Percentiles rank a stretch among this genome's conserved stretches.
Evolutionary conservation across 2,888 invertebrate species (phyloP).

Genomic region (Acronicta alni): DNA sequence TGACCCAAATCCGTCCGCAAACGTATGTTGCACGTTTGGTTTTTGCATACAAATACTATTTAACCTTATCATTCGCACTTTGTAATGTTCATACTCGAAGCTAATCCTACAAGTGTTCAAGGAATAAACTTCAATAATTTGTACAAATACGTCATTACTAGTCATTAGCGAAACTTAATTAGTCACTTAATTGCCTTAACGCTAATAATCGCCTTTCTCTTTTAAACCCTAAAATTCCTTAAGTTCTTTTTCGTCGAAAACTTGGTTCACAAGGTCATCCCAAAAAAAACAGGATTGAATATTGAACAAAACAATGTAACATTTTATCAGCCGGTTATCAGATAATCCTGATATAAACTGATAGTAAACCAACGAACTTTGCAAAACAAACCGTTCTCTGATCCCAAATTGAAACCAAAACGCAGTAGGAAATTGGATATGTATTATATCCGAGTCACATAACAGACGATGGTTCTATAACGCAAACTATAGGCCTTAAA

Average conservation of each 20-base stretch:
- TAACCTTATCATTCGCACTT: constrained; percentile 5
- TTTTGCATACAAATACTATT: constrained; percentile 23
- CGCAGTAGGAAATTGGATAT: no score
- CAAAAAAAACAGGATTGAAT: background rate
- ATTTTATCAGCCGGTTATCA: background rate
- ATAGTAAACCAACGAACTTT: background rate
- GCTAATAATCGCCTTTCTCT: constrained; percentile 9
- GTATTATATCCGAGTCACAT: no score
- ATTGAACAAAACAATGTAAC: background rate
- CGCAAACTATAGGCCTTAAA: background rate
- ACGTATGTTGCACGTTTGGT: constrained; percentile 28
- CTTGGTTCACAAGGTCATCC: background rate
- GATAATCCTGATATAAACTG: background rate
- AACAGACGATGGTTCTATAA: background rate
- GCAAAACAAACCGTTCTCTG: background rate
- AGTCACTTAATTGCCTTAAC: constrained; percentile 8
- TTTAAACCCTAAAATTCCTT: background rate
- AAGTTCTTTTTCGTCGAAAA: background rate
- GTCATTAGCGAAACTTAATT: constrained; percentile 10
- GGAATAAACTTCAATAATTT: constrained; percentile 13
- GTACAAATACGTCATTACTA: constrained; percentile 2
- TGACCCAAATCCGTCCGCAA: constrained; percentile 36
- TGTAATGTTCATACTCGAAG: constrained; percentile 12
- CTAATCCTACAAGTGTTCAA: constrained; percentile 6
- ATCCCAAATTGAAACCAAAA: background rate